Conservation (phyloP, 92 coral and sea anemone genomes). For the Paramuricea clavata region DNA sequence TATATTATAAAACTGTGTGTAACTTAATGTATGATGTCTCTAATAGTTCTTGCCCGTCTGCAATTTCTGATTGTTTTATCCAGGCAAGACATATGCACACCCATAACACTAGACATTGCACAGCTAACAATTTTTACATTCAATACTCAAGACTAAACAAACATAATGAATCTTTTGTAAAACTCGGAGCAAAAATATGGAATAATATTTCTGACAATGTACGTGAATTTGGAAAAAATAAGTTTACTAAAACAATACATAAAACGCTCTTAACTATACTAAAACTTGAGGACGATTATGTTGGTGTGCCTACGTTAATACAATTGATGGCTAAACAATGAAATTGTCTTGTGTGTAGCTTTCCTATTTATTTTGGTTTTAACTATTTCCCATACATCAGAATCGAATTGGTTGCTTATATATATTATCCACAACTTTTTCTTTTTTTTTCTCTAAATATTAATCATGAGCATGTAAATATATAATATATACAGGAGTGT, state of each 20-base stretch:
- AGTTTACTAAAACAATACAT: background rate
- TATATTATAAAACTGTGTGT: slow-evolving; percentile 31
- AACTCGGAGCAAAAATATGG: background rate
- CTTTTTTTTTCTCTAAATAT: too few species aligned
- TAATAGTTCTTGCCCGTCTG: background rate
- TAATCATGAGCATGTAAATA: background rate
- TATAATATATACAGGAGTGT: background rate
- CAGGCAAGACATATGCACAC: background rate
- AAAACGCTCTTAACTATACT: background rate
- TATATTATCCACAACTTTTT: background rate
- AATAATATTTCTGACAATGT: background rate
- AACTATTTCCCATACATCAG: background rate
- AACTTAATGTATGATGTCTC: slow-evolving; percentile 51
- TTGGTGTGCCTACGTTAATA: background rate
- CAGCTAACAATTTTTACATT: background rate
- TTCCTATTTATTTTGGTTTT: background rate
- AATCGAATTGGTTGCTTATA: background rate
- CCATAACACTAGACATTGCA: background rate
- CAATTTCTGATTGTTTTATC: background rate
- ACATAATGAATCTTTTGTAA: background rate
- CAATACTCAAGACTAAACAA: background rate
- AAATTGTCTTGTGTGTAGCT: background rate
- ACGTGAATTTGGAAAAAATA: background rate
- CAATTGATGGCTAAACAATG: background rate
- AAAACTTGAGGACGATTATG: background rate